These are phyloP conservation scores for Venustoraphidia nigricollis DNA, from an alignment of 2,888 invertebrate genomes.

Conservation along the genomic window DNA sequence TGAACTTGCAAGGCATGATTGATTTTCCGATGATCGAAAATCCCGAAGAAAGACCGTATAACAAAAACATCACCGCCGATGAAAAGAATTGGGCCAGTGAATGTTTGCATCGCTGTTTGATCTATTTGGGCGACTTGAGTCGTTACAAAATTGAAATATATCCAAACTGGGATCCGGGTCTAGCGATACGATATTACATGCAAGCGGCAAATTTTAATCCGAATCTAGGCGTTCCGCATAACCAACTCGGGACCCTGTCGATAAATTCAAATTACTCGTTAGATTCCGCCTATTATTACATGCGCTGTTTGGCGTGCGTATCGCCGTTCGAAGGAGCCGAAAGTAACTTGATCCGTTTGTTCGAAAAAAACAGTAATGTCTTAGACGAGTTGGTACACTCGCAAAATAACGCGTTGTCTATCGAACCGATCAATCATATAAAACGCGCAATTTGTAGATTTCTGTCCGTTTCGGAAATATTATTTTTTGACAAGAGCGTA, in stretches of 20 bases:
- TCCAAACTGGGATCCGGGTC: constrained; percentile 46
- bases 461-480: constrained; percentile 41
- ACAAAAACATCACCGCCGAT: constrained; percentile 29
- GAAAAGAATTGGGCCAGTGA: constrained; percentile 52
- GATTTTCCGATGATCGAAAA: constrained; percentile 47
- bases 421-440: constrained; percentile 28
- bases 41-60: constrained; percentile 27
- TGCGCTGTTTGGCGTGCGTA: constrained; percentile 64
- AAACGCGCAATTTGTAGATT: constrained; percentile 35
- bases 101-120: constrained; percentile 68
- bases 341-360: constrained; percentile 65
- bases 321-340: constrained; percentile 81
- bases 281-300: constrained; percentile 80
- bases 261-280: constrained; percentile 66
- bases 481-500: constrained; percentile 47
- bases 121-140: constrained; percentile 81
- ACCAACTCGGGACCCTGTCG: constrained; percentile 82
- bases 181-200: constrained; percentile 71
- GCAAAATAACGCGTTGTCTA: constrained; percentile 21
- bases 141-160: constrained; percentile 72
- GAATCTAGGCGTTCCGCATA: constrained; percentile 80
- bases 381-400: constrained; percentile 30
- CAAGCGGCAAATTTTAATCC: constrained; percentile 66
- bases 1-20: constrained; percentile 50
- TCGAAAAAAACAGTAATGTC: constrained; percentile 50